A percentile compares a stretch with the other conserved stretches of the same genome.
phyloP scores from a whole-genome alignment of 1,140 invertebrate species.

The Drosophila bocqueti region DNA sequence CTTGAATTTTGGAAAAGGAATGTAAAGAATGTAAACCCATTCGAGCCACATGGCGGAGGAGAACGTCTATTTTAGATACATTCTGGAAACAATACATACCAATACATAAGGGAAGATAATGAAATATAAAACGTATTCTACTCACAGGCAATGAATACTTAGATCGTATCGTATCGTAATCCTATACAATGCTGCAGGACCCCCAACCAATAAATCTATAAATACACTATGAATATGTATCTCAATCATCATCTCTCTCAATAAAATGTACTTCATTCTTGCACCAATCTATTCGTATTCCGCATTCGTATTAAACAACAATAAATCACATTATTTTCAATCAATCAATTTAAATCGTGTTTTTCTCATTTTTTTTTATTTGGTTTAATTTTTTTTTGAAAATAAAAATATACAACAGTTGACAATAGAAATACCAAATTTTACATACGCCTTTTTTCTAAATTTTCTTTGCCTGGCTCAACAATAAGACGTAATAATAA shows the following conservation, averaged over 20 bases:
- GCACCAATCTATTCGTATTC: neutral
- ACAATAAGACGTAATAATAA: slow-evolving; percentile 31
- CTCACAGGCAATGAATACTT: slow-evolving; percentile 23
- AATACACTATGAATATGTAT: slow-evolving; percentile 38
- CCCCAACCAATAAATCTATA: slow-evolving; percentile 12
- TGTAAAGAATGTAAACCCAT: slow-evolving; percentile 70
- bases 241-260: slow-evolving; percentile 16
- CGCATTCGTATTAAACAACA: neutral
- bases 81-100: slow-evolving; percentile 18
- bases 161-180: slow-evolving; percentile 8
- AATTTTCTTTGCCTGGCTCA: slow-evolving; percentile 4
- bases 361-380: slow-evolving; percentile 6
- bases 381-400: slow-evolving; percentile 22
- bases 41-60: slow-evolving; percentile 53
- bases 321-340: neutral
- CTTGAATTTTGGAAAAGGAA: slow-evolving; percentile 83
- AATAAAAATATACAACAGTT: slow-evolving; percentile 43
- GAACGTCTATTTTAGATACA: slow-evolving; percentile 75
- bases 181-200: slow-evolving; percentile 10
- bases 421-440: slow-evolving; percentile 35
- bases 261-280: neutral
- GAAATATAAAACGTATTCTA: slow-evolving; percentile 3
- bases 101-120: slow-evolving; percentile 12
- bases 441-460: slow-evolving; percentile 16
- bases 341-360: slow-evolving; percentile 4